Base-by-base conservation (phyloP, 2,888 invertebrate genomes). In the Ypsolopha scabrella region DNA sequence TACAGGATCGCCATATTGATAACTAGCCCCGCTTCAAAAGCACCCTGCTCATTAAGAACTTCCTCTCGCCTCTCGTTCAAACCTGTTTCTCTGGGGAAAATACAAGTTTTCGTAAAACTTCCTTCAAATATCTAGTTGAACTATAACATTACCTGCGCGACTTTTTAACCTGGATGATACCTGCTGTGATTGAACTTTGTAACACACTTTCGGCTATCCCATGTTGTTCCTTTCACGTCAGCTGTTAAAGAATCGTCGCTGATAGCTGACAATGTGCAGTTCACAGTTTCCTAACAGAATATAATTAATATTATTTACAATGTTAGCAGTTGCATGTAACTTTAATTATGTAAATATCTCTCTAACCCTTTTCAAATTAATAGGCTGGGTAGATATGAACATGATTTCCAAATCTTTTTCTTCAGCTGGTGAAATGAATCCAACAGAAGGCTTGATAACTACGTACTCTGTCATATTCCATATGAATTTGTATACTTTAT, bases 401-500 rank as follows among this genome's bases (percentile, higher is more conserved):
- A 73, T 68, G 34, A 86, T 69, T 64, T 85, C 82, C 41, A 86
- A 57, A 60, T 86, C 85, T 54, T 86, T 86, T 59, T 86, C 86
- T 71, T 86, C 86, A 1, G 77, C 81, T 0, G 86, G 86, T 2
- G 81, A 81, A 59, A 86, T 82, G 51, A 76, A 85, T 0, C 86
- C 86, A n/a, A 72, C 55, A 0, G 76, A 74, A 0, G 86, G 86
- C 57, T 72, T 82, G 8, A 81, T 67, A 33, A 78, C 61, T 44
- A 86, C 53, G 51, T 63, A 55, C 3, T 78, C 77, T n/a, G 68
- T 60, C 53, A 70, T 65, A 6, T 59, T 57, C 83, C 83, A 86
- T 51, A 56, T 60, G 54, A 86, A 86, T 63, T 76, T 81, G 54
- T 85, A 86, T 1, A 86, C 75, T 60, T 81, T 85, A 50, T 81